These are phyloP conservation scores for Sisor rabdophorus DNA, from an alignment of 2,113 vertebrate genomes.

Conservation along the genomic window DNA sequence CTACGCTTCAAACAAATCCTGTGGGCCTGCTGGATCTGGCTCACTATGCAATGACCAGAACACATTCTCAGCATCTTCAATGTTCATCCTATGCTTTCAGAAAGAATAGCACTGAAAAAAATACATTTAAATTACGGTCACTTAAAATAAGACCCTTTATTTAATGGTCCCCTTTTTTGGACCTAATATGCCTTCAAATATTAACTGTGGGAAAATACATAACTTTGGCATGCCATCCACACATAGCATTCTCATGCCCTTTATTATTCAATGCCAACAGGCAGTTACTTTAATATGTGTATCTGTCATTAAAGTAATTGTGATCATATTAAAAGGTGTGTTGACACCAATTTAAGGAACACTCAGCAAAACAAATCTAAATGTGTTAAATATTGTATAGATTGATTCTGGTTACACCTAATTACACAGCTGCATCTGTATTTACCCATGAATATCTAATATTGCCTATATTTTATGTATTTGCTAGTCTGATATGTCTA, in stretches of 20 bases:
- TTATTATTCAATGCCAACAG: conserved; percentile 32
- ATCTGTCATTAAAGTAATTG: neutral
- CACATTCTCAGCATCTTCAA: conserved; percentile 49
- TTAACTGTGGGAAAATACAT: conserved; percentile 6
- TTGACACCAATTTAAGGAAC: neutral
- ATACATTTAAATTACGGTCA: neutral
- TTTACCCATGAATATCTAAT: neutral
- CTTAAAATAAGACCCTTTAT: neutral
- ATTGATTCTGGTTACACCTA: conserved; percentile 14
- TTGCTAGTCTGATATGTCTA: conserved; percentile 49
- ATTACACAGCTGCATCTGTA: neutral
- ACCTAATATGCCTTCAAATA: conserved; percentile 19
- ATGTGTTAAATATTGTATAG: neutral
- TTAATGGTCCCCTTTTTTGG: conserved; percentile 59
- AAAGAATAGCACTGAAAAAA: neutral
- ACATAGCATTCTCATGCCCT: conserved; percentile 31
- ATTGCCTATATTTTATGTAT: conserved; percentile 8
- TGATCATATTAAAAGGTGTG: neutral
- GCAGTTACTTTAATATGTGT: neutral
- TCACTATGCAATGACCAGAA: conserved; percentile 73
- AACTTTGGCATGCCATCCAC: conserved; percentile 57
- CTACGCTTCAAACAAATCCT: conserved; percentile 75
- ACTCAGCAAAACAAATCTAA: conserved; percentile 3
- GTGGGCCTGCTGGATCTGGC: conserved; percentile 81
- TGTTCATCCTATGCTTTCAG: conserved; percentile 29